Evolutionary conservation across 1,140 invertebrate genomes (phyloP).

Genomic region (Drosophila burlai): DNA sequence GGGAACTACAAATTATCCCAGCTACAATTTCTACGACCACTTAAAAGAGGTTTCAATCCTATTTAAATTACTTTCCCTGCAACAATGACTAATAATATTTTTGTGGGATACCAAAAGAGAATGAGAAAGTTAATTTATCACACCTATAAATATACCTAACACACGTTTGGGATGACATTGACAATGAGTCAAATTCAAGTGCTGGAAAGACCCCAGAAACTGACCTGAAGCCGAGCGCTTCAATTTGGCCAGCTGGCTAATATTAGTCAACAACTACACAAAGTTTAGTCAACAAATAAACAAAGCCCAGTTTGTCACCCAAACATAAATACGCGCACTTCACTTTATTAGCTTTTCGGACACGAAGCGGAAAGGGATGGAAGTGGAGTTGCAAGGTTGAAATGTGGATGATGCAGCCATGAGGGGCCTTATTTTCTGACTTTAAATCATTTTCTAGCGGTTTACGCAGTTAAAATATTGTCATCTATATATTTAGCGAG

Average conservation of each 20-base stretch:
- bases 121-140: slow-evolving; percentile 32
- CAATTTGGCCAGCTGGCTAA: slow-evolving; percentile 39
- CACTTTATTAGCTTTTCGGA: slow-evolving; percentile 22
- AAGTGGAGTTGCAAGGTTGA: slow-evolving; percentile 42
- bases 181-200: slow-evolving; percentile 42
- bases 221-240: slow-evolving; percentile 27
- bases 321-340: slow-evolving; percentile 11
- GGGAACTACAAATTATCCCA: too few relatives aligned
- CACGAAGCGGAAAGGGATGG: slow-evolving; percentile 10
- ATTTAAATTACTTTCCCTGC: neutral
- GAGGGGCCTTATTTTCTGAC: neutral
- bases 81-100: slow-evolving; percentile 44
- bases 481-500: slow-evolving; percentile 36
- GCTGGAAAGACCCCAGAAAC: slow-evolving; percentile 22
- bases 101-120: slow-evolving; percentile 5
- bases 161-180: slow-evolving; percentile 21
- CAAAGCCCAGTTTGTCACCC: slow-evolving; percentile 18
- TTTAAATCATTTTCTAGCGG: slow-evolving; percentile 23
- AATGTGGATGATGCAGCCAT: slow-evolving; percentile 3
- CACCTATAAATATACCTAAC: slow-evolving; percentile 18
- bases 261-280: slow-evolving; percentile 45
- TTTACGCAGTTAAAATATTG: slow-evolving; percentile 2
- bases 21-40: too few relatives aligned
- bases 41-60: neutral
- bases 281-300: slow-evolving; percentile 21